Percentiles rank a stretch among this genome's conserved stretches.
phyloP scores from a whole-genome alignment of 1,140 invertebrate genomes.

The Procambarus virginalis region DNA sequence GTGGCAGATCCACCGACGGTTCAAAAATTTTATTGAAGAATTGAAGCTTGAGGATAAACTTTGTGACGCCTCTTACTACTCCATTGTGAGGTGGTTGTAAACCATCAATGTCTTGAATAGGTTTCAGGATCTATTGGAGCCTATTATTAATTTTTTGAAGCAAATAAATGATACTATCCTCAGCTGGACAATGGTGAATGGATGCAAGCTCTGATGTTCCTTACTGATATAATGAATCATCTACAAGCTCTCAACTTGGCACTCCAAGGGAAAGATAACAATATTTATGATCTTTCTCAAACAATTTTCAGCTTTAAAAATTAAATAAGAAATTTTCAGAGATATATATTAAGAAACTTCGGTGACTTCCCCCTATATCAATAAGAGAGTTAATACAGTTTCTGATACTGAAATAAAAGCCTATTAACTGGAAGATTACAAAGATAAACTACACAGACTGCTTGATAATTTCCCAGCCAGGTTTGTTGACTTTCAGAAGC shows the following conservation, averaged over 20 bases:
- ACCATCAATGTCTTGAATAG: slow-evolving; percentile 59
- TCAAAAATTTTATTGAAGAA: slow-evolving; percentile 53
- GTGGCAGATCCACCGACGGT: slow-evolving; percentile 35
- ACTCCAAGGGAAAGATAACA: slow-evolving; percentile 33
- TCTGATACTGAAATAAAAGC: slow-evolving; percentile 25
- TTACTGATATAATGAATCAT: slow-evolving; percentile 38
- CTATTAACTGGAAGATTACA: slow-evolving; percentile 26
- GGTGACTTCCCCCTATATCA: slow-evolving; percentile 16
- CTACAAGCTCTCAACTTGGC: slow-evolving; percentile 15
- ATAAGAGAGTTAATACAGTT: neutral
- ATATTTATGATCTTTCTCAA: slow-evolving; percentile 19
- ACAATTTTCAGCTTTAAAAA: neutral
- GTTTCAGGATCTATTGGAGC: slow-evolving; percentile 63
- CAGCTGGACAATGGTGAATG: slow-evolving; percentile 46
- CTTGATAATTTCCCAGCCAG: slow-evolving; percentile 28
- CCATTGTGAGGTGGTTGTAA: slow-evolving; percentile 57
- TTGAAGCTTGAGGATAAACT: slow-evolving; percentile 30
- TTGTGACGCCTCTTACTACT: slow-evolving; percentile 47
- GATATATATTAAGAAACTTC: slow-evolving; percentile 4
- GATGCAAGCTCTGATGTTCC: slow-evolving; percentile 57
- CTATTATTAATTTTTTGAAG: slow-evolving; percentile 53
- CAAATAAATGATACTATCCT: slow-evolving; percentile 45
- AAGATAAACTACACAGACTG: slow-evolving; percentile 23
- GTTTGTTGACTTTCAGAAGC: slow-evolving; percentile 20
- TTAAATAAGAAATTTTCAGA: too few species aligned